Conservation (phyloP, 2,797 vertebrate genomes). For the Moxostoma hubbsi region DNA sequence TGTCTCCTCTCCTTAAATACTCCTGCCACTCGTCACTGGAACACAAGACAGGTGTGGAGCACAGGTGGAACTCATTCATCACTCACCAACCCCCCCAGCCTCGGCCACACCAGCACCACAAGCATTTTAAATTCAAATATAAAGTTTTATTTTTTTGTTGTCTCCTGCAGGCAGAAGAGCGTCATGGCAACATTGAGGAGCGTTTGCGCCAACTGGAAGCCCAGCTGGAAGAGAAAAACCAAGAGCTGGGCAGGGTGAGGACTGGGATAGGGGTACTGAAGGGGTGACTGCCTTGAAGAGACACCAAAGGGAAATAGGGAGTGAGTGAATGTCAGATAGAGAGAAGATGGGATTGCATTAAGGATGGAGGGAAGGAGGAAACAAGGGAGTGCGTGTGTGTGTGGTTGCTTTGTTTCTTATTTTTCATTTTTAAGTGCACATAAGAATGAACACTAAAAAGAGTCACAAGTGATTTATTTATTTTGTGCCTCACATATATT, state of each 20-base stretch:
- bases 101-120: no score
- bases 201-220: conserved; percentile 91
- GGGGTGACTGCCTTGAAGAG: neutral
- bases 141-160: conserved; percentile 7
- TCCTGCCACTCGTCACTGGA: no score
- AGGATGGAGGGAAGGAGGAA: neutral
- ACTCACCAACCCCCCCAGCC: no score
- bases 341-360: neutral
- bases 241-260: conserved; percentile 90
- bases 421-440: conserved; percentile 44
- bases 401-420: neutral
- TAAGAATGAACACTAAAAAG: conserved; percentile 35
- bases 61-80: no score
- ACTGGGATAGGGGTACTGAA: neutral
- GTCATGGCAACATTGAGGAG: conserved; percentile 92
- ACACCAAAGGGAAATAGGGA: neutral
- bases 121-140: no score
- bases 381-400: neutral
- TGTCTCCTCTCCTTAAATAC: no score
- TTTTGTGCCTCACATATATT: conserved; percentile 12
- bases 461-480: conserved; percentile 18
- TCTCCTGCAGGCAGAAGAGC: conserved; percentile 87
- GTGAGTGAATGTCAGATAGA: neutral
- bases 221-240: conserved; percentile 95
- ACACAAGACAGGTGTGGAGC: no score